Evolutionary conservation across 2,113 vertebrate genomes (phyloP), one percentile per base, ranked within the genome.

Genomic region (Smithornis capensis): DNA sequence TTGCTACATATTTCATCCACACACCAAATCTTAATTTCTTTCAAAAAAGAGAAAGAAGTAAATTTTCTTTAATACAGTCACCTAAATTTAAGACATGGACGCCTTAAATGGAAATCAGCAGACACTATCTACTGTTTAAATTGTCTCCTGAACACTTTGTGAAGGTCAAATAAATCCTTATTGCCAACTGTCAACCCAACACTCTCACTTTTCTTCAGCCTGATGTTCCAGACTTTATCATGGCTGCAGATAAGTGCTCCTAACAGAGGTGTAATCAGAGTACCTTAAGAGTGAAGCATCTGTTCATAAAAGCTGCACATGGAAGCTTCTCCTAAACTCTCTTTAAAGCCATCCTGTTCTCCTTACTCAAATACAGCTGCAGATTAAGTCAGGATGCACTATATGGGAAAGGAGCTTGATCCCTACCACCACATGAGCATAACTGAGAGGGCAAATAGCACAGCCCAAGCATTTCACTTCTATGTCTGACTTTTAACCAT

Each of bases 331-430:
- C 40, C 29, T 31, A 25, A 83, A 57, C 33, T 65, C 14, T 22
- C 37, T 40, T 38, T 10, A 23, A 18, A 37, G 40, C 17, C 68
- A 17, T 8, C 38, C 18, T 71, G 28, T 45, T 35, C 44, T 76
- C 62, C 53, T 73, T 12, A 2, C 28, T 45, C 62, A 44, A 42
- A 37, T 0, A 1, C 57, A 53, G 38, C 56, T 76, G 67, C 50
- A 64, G 29, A 19, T 16, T 4, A 35, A 35, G 18, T 7, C 27
- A 42, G 50, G 28, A 3, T 68, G 53, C 17, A 6, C 8, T n/a
- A 18, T 1, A 3, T 0, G 3, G 57, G 6, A n/a, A 56, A 13
- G 37, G 35, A 38, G 14, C 0, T 1, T 19, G 27, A 47, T 18
- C 6, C 19, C 59, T 76, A 19, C 31, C 24, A 21, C 18, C 37